Percentiles rank a stretch among this genome's conserved stretches.
Evolutionary conservation across 2,888 invertebrate species (phyloP).

Genomic region (Heliconius aoede): DNA sequence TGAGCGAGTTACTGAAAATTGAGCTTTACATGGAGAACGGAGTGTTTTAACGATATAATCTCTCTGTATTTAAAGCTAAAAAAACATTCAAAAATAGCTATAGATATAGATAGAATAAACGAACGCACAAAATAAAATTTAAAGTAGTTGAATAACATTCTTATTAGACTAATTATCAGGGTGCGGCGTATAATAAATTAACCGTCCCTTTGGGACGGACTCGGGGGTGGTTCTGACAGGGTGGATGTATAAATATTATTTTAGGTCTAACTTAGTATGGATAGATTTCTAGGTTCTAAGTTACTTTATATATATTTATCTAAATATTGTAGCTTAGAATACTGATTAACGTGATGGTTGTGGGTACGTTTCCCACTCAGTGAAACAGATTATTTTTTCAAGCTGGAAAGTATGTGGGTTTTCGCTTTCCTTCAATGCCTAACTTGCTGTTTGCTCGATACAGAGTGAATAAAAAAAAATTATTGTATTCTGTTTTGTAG

Average conservation of each 20-base stretch:
- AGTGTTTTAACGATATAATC: background rate
- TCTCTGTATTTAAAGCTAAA: too few relatives aligned
- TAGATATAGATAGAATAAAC: background rate
- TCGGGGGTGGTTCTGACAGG: slow-evolving; percentile 10
- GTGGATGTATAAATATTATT: background rate
- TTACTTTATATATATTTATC: background rate
- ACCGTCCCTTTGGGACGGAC: background rate
- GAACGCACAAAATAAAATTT: background rate
- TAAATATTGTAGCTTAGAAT: background rate
- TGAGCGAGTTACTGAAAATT: background rate
- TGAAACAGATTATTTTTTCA: too few relatives aligned
- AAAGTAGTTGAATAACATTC: background rate
- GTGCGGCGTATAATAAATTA: slow-evolving; percentile 1
- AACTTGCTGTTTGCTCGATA: too few relatives aligned
- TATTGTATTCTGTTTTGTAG: too few relatives aligned
- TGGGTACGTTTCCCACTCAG: background rate
- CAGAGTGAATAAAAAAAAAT: too few relatives aligned
- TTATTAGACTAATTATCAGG: slow-evolving; percentile 15
- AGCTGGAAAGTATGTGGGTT: too few relatives aligned
- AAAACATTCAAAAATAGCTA: too few relatives aligned
- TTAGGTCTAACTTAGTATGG: slow-evolving; percentile 2
- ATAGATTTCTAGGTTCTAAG: background rate
- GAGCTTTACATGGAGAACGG: background rate
- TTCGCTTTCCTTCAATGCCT: too few relatives aligned
- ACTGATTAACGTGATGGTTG: background rate